Percentiles rank a stretch among this genome's conserved stretches.
Evolutionary conservation across 2,113 vertebrate species (phyloP).

Genomic region (Anarrhichthys ocellatus): DNA sequence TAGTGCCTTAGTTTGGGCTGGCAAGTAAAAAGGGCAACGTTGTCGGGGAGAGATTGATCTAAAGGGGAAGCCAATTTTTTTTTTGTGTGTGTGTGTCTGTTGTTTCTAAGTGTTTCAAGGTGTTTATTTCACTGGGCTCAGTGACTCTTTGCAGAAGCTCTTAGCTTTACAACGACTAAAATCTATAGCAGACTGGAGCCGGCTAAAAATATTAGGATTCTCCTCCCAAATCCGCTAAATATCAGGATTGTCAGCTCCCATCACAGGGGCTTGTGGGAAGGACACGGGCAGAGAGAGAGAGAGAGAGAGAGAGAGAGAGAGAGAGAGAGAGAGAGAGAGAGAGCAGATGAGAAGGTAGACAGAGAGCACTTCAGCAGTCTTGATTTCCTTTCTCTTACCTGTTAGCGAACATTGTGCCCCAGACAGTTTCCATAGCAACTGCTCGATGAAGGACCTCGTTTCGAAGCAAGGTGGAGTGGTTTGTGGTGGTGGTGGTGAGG

Average conservation of each 20-base stretch:
- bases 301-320: conserved; percentile 31
- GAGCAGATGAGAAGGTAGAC: conserved; percentile 55
- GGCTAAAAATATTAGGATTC: conserved; percentile 70
- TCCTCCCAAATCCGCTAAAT: conserved; percentile 70
- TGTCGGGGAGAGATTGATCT: conserved; percentile 67
- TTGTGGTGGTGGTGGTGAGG: conserved; percentile 53
- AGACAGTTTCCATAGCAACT: conserved; percentile 80
- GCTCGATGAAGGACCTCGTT: conserved; percentile 54
- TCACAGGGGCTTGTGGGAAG: conserved; percentile 56
- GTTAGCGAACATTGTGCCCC: conserved; percentile 63
- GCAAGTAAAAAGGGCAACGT: conserved; percentile 69
- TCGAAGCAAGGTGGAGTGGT: conserved; percentile 50
- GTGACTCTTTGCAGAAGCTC: conserved; percentile 57
- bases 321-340: conserved; percentile 14
- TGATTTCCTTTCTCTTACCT: conserved; percentile 70
- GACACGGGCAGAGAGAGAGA: conserved; percentile 31
- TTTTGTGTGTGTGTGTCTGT: conserved; percentile 29
- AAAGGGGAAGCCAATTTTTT: conserved; percentile 61
- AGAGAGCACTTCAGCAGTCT: conserved; percentile 56
- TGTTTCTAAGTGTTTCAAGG: conserved; percentile 70
- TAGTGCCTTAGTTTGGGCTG: conserved; percentile 58
- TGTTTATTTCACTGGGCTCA: conserved; percentile 65
- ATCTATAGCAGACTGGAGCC: conserved; percentile 60
- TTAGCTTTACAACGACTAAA: conserved; percentile 51
- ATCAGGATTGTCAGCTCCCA: conserved; percentile 71